These are phyloP conservation scores for Mastigias papua DNA, from an alignment of 30 jellyfish, hydroid and myxozoan genomes.

Conservation along the genomic window DNA sequence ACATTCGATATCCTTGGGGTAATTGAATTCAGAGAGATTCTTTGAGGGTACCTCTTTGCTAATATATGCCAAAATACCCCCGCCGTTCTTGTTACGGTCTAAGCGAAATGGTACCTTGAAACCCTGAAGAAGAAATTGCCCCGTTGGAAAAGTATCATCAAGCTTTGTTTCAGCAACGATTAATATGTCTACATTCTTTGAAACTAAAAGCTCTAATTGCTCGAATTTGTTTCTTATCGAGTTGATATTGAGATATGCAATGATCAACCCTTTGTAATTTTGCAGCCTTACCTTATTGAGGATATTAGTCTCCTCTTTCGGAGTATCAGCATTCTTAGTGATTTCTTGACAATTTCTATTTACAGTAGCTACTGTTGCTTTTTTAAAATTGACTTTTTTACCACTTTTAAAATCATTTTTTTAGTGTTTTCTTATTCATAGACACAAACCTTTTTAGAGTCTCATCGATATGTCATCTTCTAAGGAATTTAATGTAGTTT, in stretches of 20 bases:
- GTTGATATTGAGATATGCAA: slow-evolving; percentile 5
- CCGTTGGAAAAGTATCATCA: slow-evolving; percentile 29
- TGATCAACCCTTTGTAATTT: slow-evolving; percentile 3
- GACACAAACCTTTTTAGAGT: slow-evolving; percentile 5
- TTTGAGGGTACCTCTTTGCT: slow-evolving; percentile 27
- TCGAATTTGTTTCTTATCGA: slow-evolving; percentile 17
- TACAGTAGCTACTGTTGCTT: neutral
- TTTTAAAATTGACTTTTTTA: neutral
- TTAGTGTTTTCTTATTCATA: neutral
- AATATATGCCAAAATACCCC: slow-evolving; percentile 26
- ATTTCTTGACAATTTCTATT: neutral
- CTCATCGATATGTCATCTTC: slow-evolving; percentile 1
- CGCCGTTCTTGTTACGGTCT: slow-evolving; percentile 22
- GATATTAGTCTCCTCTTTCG: neutral
- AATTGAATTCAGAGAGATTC: neutral
- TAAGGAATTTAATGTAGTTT: slow-evolving; percentile 11
- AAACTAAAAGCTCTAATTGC: neutral
- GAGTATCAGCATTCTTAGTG: slow-evolving; percentile 24
- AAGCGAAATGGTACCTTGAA: neutral
- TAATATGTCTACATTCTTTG: slow-evolving; percentile 24
- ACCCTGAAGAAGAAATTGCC: slow-evolving; percentile 4
- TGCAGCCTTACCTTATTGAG: slow-evolving; percentile 20
- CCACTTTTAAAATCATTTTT: slow-evolving; percentile 4
- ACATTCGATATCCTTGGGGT: neutral
- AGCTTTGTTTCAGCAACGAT: slow-evolving; percentile 28